Evolutionary conservation across 2,797 vertebrate genomes (phyloP), one percentile per base, ranked within the genome.

Genomic region (Oreochromis grahami): DNA sequence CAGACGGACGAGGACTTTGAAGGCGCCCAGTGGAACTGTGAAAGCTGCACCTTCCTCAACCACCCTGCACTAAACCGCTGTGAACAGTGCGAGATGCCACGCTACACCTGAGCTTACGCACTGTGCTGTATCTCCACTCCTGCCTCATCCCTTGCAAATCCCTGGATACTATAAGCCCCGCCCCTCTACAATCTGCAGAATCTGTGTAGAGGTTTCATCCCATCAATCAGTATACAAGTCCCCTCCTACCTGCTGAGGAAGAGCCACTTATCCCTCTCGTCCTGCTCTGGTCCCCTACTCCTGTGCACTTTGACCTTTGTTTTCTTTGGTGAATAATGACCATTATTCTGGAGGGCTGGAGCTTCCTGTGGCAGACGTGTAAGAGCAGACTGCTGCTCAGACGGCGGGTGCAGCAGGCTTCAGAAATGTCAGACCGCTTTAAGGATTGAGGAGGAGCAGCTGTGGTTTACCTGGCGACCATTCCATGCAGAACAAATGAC

Each of bases 41-140:
- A 99, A 89, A 98, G 97, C 95, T 99, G 99, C 96, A 99, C 99
- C 92, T 99, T 99, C 94, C 98, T 99, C 93, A 99, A 99, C 95
- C 99, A 99, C 88, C 99, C 99, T 51, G 99, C 99, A 81, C 97
- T 99, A 84, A 99, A 99, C 94, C 98, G 98, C 94, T 99, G 99
- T 94, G 99, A 99, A 96, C 98, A 99, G 93, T 99, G 99, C 82
- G 99, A 99, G 95, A 99, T 99, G 98, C 98, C 99, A 1, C 97
- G 98, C 94, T 98, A 98, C 96, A 98, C 97, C 94, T 99, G 98
- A 99, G 94, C 94, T 89, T 51, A n/a, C 63, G 84, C 87, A 84
- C 86, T 83, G 88, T 87, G 65, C 85, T 89, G 87, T 79, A 36
- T 36, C 51, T 86, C 81, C 79, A 12, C 32, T 88, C 81, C 87